Percentiles rank a stretch among this genome's conserved stretches.
phyloP scores from a whole-genome alignment of 2,888 invertebrate genomes.

The Leucoma salicis region DNA sequence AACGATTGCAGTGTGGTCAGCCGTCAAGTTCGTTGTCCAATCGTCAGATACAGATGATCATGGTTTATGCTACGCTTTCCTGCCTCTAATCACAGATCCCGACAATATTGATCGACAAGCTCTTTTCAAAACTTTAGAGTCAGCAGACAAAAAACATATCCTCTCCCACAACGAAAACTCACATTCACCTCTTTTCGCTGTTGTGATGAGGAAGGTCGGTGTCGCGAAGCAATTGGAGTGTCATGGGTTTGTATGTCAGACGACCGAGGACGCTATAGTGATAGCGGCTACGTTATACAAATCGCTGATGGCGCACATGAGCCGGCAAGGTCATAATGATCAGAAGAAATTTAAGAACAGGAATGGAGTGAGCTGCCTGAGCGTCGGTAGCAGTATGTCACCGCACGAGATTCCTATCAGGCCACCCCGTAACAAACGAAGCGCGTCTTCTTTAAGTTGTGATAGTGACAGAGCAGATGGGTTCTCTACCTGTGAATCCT shows the following conservation, averaged over 20 bases:
- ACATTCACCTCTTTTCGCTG: conserved; percentile 93
- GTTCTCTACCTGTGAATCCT: conserved; percentile 70
- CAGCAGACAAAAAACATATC: conserved; percentile 81
- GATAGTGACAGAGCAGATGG: conserved; percentile 83
- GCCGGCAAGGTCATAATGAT: conserved; percentile 76
- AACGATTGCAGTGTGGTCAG: conserved; percentile 96
- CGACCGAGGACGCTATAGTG: conserved; percentile 94
- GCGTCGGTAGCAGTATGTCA: conserved; percentile 85
- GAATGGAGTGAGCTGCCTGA: conserved; percentile 90
- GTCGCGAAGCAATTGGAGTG: conserved; percentile 92
- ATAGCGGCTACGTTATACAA: conserved; percentile 95
- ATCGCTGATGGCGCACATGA: conserved; percentile 91
- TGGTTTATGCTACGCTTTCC: conserved; percentile 87
- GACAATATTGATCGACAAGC: conserved; percentile 89
- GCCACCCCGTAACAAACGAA: conserved; percentile 89
- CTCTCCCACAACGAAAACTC: conserved; percentile 82
- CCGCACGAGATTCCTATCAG: conserved; percentile 82
- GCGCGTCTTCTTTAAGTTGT: conserved; percentile 84
- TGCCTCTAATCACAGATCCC: conserved; percentile 92
- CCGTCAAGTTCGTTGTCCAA: conserved; percentile 91
- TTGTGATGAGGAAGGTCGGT: conserved; percentile 92
- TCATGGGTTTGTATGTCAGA: conserved; percentile 94
- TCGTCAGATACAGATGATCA: conserved; percentile 78
- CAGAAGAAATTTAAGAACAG: conserved; percentile 85
- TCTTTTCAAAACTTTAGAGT: conserved; percentile 82